Percentiles rank a stretch among this genome's conserved stretches.
phyloP scores from a whole-genome alignment of 2,113 vertebrate genomes.

The Corythaixoides concolor region DNA sequence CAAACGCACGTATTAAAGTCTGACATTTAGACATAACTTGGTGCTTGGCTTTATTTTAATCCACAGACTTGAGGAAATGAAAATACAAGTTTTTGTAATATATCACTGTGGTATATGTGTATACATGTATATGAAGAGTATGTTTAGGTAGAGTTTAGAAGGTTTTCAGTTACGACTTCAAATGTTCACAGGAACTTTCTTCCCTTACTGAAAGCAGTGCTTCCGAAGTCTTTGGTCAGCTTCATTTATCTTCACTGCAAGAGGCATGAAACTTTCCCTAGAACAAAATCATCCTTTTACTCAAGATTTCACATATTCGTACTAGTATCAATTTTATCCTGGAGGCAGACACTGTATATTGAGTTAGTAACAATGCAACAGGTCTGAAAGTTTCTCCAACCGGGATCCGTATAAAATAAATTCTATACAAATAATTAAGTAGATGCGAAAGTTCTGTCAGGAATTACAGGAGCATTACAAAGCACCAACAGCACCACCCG shows the following conservation, averaged over 20 bases:
- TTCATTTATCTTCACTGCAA: neutral
- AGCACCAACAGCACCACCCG: slow-evolving; percentile 37
- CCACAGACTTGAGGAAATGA: neutral
- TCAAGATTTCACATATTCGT: neutral
- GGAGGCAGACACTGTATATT: neutral
- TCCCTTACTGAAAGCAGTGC: neutral
- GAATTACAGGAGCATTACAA: neutral
- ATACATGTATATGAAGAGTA: neutral
- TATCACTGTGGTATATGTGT: too few species aligned
- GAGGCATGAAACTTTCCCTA: neutral
- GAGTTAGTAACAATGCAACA: neutral
- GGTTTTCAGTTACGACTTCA: neutral
- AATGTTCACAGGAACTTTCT: neutral
- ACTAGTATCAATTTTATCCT: neutral
- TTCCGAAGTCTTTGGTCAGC: neutral
- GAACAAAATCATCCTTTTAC: neutral
- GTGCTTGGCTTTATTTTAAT: neutral
- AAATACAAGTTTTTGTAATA: neutral
- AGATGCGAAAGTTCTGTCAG: too few species aligned
- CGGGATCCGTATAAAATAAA: neutral
- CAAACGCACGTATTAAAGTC: neutral
- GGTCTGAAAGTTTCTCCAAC: neutral
- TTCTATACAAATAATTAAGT: neutral
- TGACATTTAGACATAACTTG: neutral
- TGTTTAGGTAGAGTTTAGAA: neutral